Percentiles rank a stretch among this genome's conserved stretches.
These are phyloP conservation scores for Glaucopsyche alexis DNA, from an alignment of 2,888 invertebrate species.

Conservation along the genomic window DNA sequence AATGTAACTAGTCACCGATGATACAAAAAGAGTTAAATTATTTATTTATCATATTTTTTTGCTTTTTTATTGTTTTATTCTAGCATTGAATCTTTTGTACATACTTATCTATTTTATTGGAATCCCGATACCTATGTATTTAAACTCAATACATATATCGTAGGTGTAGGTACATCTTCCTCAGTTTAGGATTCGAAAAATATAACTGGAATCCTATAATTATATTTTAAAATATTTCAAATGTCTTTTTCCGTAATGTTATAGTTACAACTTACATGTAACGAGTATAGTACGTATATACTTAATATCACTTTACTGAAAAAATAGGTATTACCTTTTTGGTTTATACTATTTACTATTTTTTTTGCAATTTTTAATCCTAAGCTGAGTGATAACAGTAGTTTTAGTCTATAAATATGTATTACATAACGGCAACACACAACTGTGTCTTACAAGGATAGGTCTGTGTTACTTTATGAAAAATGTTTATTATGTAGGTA, in stretches of 20 bases:
- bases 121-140: background rate
- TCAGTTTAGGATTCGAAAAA: conserved; percentile 1
- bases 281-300: no score
- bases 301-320: no score
- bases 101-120: background rate
- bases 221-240: no score
- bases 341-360: no score
- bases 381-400: conserved; percentile 9
- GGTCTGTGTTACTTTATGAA: background rate
- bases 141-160: background rate
- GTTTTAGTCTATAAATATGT: conserved; percentile 5
- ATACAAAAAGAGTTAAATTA: background rate
- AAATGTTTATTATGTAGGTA: background rate
- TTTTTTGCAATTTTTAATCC: background rate
- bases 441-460: conserved; percentile 23
- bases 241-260: no score
- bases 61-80: no score
- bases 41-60: background rate
- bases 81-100: background rate
- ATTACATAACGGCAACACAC: conserved; percentile 24
- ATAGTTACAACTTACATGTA: no score
- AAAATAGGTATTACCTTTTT: no score
- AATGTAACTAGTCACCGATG: background rate
- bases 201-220: no score
- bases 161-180: background rate